phyloP scores from a whole-genome alignment of 2,888 invertebrate genomes.

The Cephonodes hylas region DNA sequence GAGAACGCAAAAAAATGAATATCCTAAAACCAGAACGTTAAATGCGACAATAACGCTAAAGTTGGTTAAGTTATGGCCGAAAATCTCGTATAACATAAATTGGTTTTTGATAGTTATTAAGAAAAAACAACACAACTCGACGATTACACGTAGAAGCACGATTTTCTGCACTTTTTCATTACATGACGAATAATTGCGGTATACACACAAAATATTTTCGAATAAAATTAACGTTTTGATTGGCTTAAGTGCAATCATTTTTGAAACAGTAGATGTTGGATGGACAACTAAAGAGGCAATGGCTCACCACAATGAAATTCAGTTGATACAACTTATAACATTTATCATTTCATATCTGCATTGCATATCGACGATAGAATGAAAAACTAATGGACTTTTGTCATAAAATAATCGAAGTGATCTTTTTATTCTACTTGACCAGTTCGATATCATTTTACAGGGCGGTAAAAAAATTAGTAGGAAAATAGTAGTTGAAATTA shows the following conservation, averaged over 20 bases:
- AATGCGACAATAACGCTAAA: not conserved
- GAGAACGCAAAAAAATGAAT: not conserved
- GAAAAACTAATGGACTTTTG: not conserved
- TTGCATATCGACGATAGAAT: not conserved
- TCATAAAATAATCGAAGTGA: not conserved
- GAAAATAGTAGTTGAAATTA: too few species aligned
- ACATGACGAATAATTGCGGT: not conserved
- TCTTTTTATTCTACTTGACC: too few species aligned
- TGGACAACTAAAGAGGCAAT: not conserved
- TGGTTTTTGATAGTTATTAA: not conserved
- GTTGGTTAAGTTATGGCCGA: not conserved
- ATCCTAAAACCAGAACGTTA: not conserved
- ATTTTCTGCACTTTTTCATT: not conserved
- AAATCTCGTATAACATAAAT: not conserved
- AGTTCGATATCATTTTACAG: too few species aligned
- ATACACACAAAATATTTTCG: conserved; percentile 10
- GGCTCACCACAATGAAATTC: not conserved
- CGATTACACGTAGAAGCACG: not conserved
- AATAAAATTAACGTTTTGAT: not conserved
- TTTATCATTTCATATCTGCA: not conserved
- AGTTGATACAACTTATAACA: not conserved
- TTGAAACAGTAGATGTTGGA: not conserved
- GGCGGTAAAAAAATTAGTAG: too few species aligned
- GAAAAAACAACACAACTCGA: not conserved
- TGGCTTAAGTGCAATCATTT: conserved; percentile 1